Evolutionary conservation across 2,113 vertebrate species (phyloP).

Genomic region (Procavia capensis): DNA sequence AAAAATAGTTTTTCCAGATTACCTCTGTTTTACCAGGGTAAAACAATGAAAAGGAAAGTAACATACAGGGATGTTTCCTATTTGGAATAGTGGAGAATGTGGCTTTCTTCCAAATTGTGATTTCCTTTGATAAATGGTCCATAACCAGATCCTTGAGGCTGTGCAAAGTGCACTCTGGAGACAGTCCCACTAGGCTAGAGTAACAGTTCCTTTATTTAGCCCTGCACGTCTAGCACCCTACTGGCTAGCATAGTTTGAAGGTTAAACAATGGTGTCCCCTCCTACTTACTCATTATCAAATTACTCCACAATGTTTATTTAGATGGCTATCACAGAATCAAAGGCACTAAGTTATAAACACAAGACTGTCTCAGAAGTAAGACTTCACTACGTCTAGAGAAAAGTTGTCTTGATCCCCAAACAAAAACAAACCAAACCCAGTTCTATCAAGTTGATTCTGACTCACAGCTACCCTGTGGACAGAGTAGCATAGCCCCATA

Average conservation of each 20-base stretch:
- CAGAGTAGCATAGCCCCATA: too few relatives aligned
- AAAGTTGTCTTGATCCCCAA: neutral
- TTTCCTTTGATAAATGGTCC: constrained; percentile 76
- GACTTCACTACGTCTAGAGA: neutral
- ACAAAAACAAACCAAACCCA: too few relatives aligned
- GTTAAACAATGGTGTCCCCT: constrained; percentile 80
- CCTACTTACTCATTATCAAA: constrained; percentile 80
- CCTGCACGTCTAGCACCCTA: constrained; percentile 71
- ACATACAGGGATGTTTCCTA: constrained; percentile 47
- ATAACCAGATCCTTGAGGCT: constrained; percentile 74
- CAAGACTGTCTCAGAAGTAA: constrained; percentile 41
- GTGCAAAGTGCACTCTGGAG: constrained; percentile 70
- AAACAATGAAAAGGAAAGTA: constrained; percentile 69
- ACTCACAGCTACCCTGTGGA: too few relatives aligned
- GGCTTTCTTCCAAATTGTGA: constrained; percentile 71
- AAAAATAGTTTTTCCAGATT: constrained; percentile 41
- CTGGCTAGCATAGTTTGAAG: constrained; percentile 84
- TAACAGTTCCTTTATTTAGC: constrained; percentile 81
- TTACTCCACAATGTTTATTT: constrained; percentile 81
- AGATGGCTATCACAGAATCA: constrained; percentile 66
- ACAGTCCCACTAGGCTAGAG: constrained; percentile 73
- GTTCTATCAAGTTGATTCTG: too few relatives aligned
- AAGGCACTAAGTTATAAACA: constrained; percentile 69
- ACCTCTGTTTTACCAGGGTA: constrained; percentile 66
- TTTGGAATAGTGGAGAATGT: constrained; percentile 61